Conservation (phyloP, 2,797 vertebrate species). For the Synanceia verrucosa region DNA sequence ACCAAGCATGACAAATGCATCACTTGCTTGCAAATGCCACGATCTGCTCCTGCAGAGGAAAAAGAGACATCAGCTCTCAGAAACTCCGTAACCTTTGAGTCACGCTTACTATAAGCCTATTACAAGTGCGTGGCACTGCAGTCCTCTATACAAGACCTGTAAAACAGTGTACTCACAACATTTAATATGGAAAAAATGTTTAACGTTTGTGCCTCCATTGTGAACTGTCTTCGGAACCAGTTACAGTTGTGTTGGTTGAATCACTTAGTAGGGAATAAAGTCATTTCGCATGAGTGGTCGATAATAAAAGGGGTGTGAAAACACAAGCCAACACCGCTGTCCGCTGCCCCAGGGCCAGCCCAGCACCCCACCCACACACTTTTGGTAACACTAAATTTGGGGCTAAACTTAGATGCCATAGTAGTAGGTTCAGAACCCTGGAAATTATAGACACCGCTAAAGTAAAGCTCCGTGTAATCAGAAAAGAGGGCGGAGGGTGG, state of each 20-base stretch:
- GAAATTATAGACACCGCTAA: conserved; percentile 84
- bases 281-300: conserved; percentile 82
- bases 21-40: conserved; percentile 94
- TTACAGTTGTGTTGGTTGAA: conserved; percentile 73
- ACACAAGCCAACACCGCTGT: conserved; percentile 83
- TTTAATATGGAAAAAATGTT: conserved; percentile 68
- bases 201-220: conserved; percentile 46
- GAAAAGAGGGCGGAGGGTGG: conserved; percentile 65
- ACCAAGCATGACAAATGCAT: conserved; percentile 45
- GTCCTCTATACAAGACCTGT: conserved; percentile 46
- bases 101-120: conserved; percentile 8
- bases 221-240: conserved; percentile 62
- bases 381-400: conserved; percentile 87
- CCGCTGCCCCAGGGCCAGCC: conserved; percentile 74
- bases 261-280: conserved; percentile 82
- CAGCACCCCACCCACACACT: conserved; percentile 87
- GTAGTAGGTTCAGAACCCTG: conserved; percentile 83
- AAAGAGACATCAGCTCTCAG: conserved; percentile 47
- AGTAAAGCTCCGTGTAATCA: conserved; percentile 84
- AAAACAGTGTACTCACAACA: conserved; percentile 50
- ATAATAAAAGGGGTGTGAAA: conserved; percentile 88
- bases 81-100: conserved; percentile 25
- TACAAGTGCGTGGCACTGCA: conserved; percentile 26
- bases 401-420: conserved; percentile 86
- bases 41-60: conserved; percentile 91